phyloP scores from a whole-genome alignment of 1,140 invertebrate genomes.

The Philopotamus ludificatus region DNA sequence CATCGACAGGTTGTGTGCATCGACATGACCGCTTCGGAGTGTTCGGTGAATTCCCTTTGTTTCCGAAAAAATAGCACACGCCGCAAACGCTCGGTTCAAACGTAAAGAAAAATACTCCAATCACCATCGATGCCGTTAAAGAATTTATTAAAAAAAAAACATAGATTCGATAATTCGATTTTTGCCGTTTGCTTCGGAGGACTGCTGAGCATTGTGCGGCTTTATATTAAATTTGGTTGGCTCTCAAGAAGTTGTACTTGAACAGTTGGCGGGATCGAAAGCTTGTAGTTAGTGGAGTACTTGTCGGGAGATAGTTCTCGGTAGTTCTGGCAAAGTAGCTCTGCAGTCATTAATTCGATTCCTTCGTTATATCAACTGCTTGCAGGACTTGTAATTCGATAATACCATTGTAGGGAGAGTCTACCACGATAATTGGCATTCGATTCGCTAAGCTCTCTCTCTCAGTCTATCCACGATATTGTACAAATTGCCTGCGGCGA shows the following conservation, averaged over 20 bases:
- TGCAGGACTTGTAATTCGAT: constrained; percentile 34
- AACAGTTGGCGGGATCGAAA: background rate
- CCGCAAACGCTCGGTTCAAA: too few relatives aligned
- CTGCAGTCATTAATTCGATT: constrained; percentile 31
- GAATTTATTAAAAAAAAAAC: too few relatives aligned
- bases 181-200: too few relatives aligned
- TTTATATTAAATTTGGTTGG: background rate
- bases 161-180: too few relatives aligned
- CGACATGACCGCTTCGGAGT: too few relatives aligned
- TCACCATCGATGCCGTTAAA: too few relatives aligned
- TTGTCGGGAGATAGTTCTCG: background rate
- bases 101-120: too few relatives aligned
- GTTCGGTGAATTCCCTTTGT: too few relatives aligned
- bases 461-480: background rate
- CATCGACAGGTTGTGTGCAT: too few relatives aligned
- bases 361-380: constrained; percentile 32
- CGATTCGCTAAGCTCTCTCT: constrained; percentile 22
- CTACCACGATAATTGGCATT: constrained; percentile 31
- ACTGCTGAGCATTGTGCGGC: too few relatives aligned
- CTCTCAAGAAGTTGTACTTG: background rate
- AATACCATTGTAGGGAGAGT: constrained; percentile 29
- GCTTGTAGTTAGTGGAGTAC: background rate
- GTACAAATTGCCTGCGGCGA: too few relatives aligned
- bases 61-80: too few relatives aligned
- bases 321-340: constrained; percentile 26